These are phyloP conservation scores for Takifugu flavidus DNA, from an alignment of 2,113 vertebrate species.

Conservation along the genomic window DNA sequence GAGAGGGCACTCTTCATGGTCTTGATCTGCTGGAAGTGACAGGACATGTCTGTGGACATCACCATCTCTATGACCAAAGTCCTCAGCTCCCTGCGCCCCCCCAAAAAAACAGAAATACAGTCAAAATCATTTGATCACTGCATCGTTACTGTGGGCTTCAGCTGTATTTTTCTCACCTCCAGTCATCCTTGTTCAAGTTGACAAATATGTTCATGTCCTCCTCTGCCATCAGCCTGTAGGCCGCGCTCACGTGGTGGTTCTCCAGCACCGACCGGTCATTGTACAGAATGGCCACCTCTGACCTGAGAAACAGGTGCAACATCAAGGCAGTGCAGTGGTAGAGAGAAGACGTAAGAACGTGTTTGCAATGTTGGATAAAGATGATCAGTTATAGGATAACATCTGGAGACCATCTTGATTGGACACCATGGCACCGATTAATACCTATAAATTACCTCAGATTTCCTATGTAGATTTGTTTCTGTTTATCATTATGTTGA, in stretches of 20 bases:
- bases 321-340: slow-evolving; percentile 2
- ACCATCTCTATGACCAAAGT: slow-evolving; percentile 97
- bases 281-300: slow-evolving; percentile 94
- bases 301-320: slow-evolving; percentile 73
- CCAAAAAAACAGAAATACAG: slow-evolving; percentile 5
- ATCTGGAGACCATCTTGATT: too few species aligned
- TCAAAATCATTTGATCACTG: neutral
- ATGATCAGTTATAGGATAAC: too few species aligned
- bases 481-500: too few species aligned
- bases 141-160: neutral
- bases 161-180: slow-evolving; percentile 78
- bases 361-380: too few species aligned
- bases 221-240: slow-evolving; percentile 95
- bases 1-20: slow-evolving; percentile 88
- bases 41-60: slow-evolving; percentile 98
- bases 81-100: slow-evolving; percentile 84
- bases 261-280: slow-evolving; percentile 97
- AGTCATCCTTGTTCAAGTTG: slow-evolving; percentile 96
- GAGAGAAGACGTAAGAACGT: neutral
- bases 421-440: too few species aligned
- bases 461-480: too few species aligned
- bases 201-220: slow-evolving; percentile 97
- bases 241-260: slow-evolving; percentile 97
- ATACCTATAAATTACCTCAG: too few species aligned
- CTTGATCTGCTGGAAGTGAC: slow-evolving; percentile 98